Base-by-base conservation (phyloP, 2,888 invertebrate species). In the Diloba caeruleocephala region DNA sequence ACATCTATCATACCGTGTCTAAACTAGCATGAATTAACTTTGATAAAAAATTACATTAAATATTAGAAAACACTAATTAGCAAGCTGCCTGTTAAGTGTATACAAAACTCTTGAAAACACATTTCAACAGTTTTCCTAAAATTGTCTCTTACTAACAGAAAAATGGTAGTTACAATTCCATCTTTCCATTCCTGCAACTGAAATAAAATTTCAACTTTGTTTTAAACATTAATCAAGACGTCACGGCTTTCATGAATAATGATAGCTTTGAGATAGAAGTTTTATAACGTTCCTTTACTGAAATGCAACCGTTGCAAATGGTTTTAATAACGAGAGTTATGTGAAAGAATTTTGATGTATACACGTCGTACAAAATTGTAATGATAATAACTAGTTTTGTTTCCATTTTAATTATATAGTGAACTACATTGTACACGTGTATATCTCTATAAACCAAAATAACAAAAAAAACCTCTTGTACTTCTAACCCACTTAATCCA, bases 181-280 rank as follows among this genome's bases (percentile, higher is more conserved):
- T 49, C 54, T 48, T 52, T 51, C 62, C 60, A 57, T 74, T 71
- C 43, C 58, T 66, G 64, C 52, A 68, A 59, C 64, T 71, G 66
- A 75, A 81, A 78, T 78, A 76, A 77, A 78, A 77, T 73, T 76
- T 71, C 70, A 80, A 80, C 76, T 80, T 78, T 76, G 76, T 80
- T 81, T 71, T 51, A 76, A 74, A 52, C 82, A 84, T 84, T 82
- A 83, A 82, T 84, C 81, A 81, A 69, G 69, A 71, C 73, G 79
- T 75, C 80, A 72, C 54, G 68, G 67, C 73, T 74, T 72, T 78
- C 76, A 78, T 82, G 83, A 84, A 84, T 83, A 82, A 82, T 81
- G 78, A 79, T 79, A 76, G 72, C 72, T 60, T 67, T 59, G 55
- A 64, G 71, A 72, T 67, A 53, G 42, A 54, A 70, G 55, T 71